Base-by-base conservation (phyloP, 1,140 invertebrate genomes). In the Dysdera silvatica region DNA sequence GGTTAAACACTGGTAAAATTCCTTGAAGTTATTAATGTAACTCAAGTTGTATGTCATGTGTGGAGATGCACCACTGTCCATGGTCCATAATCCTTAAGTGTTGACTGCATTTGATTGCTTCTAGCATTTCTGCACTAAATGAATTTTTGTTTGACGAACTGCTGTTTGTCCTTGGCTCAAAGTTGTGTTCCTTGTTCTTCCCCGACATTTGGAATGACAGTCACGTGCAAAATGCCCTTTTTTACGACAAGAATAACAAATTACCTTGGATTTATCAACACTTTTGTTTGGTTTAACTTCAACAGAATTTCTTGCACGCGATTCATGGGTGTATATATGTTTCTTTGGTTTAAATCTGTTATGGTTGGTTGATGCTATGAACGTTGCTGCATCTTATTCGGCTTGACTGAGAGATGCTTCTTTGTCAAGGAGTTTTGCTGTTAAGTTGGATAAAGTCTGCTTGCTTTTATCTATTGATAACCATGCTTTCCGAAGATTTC, bases 401-500 rank as follows among this genome's bases (percentile, higher is more conserved):
- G 12, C 18, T 7, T 10, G 8, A 45, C 23, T 20, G 43, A 6
- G 8, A 45, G 14, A 12, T 37, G 20, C 26, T 55, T 55, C 52
- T 40, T 55, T 35, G 28, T 40, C 33, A 18, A 55, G 37, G 4
- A 55, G 35, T 5, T 35, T 37, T 12, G 35, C 35, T 5, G 20
- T 55, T n/a, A n/a, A n/a, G n/a, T n/a, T 55, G 24, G 47, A 49
- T 18, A 49, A 49, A 10, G 6, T 49, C 18, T 55, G 52, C 28
- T 55, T 55, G 23, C 14, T 55, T 3, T 55, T 35, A 23, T 55
- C 32, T 6, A 55, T 24, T 8, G 33, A 55, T 23, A 55, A n/a
- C 52, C 52, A 55, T 6, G 33, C 52, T 40, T 55, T 32, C 10
- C 52, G 6, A 24, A 55, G 41, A 40, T 55, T 55, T 29, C 52